phyloP scores from a whole-genome alignment of 1,140 invertebrate genomes.

The Euwallacea similis region DNA sequence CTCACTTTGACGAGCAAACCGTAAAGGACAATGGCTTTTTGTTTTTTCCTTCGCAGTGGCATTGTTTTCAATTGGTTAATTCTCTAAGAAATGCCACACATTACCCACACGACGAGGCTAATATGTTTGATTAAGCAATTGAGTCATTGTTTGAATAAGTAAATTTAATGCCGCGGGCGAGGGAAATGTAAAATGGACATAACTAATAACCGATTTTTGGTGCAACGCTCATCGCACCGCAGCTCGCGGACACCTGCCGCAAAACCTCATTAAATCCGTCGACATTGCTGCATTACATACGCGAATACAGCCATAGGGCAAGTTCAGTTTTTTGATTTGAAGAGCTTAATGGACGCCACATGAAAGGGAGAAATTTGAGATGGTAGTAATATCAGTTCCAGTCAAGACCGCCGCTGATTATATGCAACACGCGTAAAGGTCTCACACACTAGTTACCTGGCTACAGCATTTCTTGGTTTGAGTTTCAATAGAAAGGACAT shows the following conservation, averaged over 20 bases:
- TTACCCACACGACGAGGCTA: background rate
- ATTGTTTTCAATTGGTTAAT: conserved; percentile 19
- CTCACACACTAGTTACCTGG: background rate
- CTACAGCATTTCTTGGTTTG: conserved; percentile 5
- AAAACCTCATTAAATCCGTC: conserved; percentile 5
- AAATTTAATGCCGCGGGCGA: no score
- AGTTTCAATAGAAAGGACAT: conserved; percentile 1
- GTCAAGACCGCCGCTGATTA: background rate
- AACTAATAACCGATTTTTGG: background rate
- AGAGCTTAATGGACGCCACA: background rate
- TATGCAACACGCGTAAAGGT: background rate
- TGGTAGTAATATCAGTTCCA: background rate
- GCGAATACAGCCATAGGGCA: background rate
- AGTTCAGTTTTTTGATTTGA: background rate
- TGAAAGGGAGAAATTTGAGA: background rate
- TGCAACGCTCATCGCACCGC: background rate
- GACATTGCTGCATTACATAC: background rate
- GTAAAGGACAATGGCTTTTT: conserved; percentile 9
- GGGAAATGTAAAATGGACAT: background rate
- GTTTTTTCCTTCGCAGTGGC: background rate
- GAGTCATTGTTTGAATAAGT: background rate
- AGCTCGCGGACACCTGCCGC: background rate
- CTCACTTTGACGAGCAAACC: conserved; percentile 1
- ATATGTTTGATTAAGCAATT: conserved; percentile 14
- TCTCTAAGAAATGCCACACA: background rate